Base-by-base conservation (phyloP, 2,113 vertebrate species). In the Nesogale talazaci region DNA sequence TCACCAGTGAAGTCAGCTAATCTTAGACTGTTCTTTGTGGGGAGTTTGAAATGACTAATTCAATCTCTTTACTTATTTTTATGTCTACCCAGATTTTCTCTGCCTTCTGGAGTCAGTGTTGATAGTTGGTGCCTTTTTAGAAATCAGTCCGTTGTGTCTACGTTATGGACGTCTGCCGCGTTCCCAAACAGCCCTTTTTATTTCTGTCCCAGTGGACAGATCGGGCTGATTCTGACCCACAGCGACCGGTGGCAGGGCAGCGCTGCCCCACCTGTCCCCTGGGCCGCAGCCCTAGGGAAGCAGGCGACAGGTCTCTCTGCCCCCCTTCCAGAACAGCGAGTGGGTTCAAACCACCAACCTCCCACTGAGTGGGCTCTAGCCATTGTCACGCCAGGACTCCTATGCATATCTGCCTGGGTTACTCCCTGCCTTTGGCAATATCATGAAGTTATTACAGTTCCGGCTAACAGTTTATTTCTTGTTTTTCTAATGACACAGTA, bases 401-500 rank as follows among this genome's bases (percentile, higher is more conserved):
- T 31, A 67, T 67, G 11, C 5, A 67, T 67, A 67, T 52, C 38
- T 15, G 16, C 61, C 61, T 65, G 19, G 31, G 25, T 80, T 34
- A 79, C 61, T 86, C 84, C 63, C 25, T 25, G 7, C 31, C 42
- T 29, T 89, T 11, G 46, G 29, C 29, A 38, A 82, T 25, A 82
- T 42, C 75, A 81, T 81, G 3, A 72, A 89, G 65, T 92, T 46
- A 80, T 80, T 80, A 74, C 42, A 86, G 12, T 40, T 83, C 77
- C 56, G 27, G 25, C 34, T 77, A 42, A 17, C 59, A 31, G 52
- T 34, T 65, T 46, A 11, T 40, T 81, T n/a, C n/a, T n/a, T 93
- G 10, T 52, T 78, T 67, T 63, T 82, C 52, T 86, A 82, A 86
- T 46, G 86, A 72, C 15, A 34, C 83, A 92, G 91, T 52, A 57